These are phyloP conservation scores for Xanthia togata DNA, from an alignment of 2,888 invertebrate species.

Conservation along the genomic window DNA sequence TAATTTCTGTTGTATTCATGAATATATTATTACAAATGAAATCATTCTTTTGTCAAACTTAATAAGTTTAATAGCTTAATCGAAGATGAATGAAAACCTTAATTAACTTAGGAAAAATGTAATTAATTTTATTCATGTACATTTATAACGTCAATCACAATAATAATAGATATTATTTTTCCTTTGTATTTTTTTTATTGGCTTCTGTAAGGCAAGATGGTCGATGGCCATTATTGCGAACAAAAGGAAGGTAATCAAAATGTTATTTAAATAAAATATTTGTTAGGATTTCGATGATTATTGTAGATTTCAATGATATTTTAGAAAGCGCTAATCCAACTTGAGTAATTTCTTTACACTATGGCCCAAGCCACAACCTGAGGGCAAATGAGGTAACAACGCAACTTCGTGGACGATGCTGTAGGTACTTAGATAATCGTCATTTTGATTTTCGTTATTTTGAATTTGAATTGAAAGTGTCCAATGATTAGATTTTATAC, in stretches of 20 bases:
- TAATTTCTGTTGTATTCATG: constrained; percentile 29
- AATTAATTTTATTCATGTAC: constrained; percentile 59
- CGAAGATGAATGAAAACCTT: constrained; percentile 50
- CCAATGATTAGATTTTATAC: neutral
- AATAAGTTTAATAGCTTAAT: constrained; percentile 55
- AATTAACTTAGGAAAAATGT: constrained; percentile 45
- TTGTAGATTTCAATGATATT: constrained; percentile 26
- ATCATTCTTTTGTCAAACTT: constrained; percentile 51
- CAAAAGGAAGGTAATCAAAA: constrained; percentile 41
- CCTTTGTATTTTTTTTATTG: constrained; percentile 40
- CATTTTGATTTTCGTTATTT: neutral
- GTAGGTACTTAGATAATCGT: too few species aligned
- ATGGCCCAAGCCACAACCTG: constrained; percentile 1
- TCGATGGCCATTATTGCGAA: constrained; percentile 13
- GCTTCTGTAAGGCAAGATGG: constrained; percentile 41
- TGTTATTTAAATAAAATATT: constrained; percentile 35
- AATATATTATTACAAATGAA: constrained; percentile 37
- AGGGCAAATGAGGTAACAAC: constrained; percentile 13
- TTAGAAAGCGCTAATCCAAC: constrained; percentile 48
- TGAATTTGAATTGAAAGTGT: neutral
- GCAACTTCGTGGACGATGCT: neutral
- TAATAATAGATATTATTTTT: constrained; percentile 20
- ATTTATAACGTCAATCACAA: constrained; percentile 28
- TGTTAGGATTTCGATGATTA: constrained; percentile 30
- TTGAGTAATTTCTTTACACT: constrained; percentile 14